Evolutionary conservation across 2,888 invertebrate species (phyloP).

Genomic region (Melanostoma scalare): DNA sequence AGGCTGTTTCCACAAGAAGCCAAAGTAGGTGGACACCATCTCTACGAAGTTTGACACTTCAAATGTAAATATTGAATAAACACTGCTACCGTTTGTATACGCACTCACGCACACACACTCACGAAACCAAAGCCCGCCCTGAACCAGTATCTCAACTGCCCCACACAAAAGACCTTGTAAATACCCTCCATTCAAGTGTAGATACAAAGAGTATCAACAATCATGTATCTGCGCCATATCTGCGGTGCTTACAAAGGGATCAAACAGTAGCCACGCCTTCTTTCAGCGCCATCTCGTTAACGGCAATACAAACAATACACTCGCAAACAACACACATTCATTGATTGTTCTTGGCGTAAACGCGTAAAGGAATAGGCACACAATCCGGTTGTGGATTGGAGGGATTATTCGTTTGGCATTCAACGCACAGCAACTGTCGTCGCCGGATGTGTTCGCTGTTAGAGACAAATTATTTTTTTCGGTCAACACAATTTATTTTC

Average conservation of each 20-base stretch:
- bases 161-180: conserved; percentile 11
- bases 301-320: conserved; percentile 23
- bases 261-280: conserved; percentile 36
- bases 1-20: conserved; percentile 69
- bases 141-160: neutral
- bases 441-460: conserved; percentile 71
- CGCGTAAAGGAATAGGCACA: conserved; percentile 22
- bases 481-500: conserved; percentile 30
- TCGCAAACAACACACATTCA: conserved; percentile 34
- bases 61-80: conserved; percentile 70
- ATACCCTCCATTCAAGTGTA: neutral
- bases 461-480: conserved; percentile 30
- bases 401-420: conserved; percentile 70
- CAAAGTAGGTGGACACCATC: conserved; percentile 69
- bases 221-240: conserved; percentile 60
- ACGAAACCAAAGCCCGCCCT: conserved; percentile 36
- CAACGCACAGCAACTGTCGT: conserved; percentile 70
- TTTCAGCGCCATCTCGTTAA: conserved; percentile 73
- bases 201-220: conserved; percentile 42
- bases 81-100: conserved; percentile 53
- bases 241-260: conserved; percentile 45
- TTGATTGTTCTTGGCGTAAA: conserved; percentile 7
- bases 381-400: conserved; percentile 72
- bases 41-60: conserved; percentile 67
- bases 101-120: conserved; percentile 4